These are phyloP conservation scores for Molossus alvarezi DNA, from an alignment of 2,797 vertebrate species.

Conservation along the genomic window DNA sequence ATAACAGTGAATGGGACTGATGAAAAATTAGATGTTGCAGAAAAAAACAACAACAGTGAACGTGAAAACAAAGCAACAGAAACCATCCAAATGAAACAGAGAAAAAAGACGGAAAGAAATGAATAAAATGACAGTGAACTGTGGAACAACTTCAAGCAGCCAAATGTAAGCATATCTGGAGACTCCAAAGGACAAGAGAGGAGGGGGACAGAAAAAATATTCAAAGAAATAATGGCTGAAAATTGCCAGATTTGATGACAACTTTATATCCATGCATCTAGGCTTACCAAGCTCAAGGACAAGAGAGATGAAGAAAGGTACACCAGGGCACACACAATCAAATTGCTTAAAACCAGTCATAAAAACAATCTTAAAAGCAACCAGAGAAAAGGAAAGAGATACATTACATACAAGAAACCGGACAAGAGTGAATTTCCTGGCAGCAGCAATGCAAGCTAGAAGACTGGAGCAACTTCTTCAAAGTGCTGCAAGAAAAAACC, in stretches of 20 bases:
- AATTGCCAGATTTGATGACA: not conserved
- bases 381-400: not conserved
- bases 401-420: not conserved
- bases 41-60: not conserved
- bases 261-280: not conserved
- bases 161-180: not conserved
- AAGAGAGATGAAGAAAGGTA: conserved; percentile 14
- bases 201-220: not conserved
- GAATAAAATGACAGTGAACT: not conserved
- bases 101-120: not conserved
- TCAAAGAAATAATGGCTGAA: not conserved
- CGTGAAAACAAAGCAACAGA: not conserved
- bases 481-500: not conserved
- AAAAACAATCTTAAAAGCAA: conserved; percentile 30
- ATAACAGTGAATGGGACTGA: not conserved
- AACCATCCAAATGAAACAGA: not conserved
- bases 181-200: not conserved
- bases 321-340: not conserved
- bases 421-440: not conserved
- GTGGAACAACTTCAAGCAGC: not conserved
- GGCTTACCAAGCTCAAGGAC: not conserved
- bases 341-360: not conserved
- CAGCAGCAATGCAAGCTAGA: not conserved
- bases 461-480: not conserved
- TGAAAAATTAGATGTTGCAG: not conserved